Percentiles rank a stretch among this genome's conserved stretches.
These are phyloP conservation scores for Pelagia noctiluca DNA, from an alignment of 30 jellyfish, hydroid and myxozoan genomes.

Conservation along the genomic window DNA sequence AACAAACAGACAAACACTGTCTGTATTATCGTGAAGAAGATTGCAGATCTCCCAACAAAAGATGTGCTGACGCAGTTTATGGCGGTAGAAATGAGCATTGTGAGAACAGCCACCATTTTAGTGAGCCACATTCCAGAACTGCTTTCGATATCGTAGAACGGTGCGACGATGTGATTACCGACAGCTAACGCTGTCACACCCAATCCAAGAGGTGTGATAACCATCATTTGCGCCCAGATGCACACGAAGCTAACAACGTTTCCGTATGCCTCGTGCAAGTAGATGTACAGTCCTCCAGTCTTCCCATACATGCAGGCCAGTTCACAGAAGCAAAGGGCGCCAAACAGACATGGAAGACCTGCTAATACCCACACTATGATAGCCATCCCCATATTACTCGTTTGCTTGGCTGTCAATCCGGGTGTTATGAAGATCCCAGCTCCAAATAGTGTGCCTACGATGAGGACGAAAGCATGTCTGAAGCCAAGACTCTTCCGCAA, in stretches of 20 bases:
- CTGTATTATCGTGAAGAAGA: slow-evolving; percentile 50
- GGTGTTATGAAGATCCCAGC: no score
- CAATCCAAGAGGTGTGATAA: slow-evolving; percentile 49
- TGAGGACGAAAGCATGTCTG: no score
- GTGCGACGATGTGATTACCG: slow-evolving; percentile 42
- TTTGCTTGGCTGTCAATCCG: no score
- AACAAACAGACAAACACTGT: slow-evolving; percentile 38
- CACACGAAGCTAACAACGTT: slow-evolving; percentile 44
- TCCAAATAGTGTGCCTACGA: no score
- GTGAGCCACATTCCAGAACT: slow-evolving; percentile 22
- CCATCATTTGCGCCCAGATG: slow-evolving; percentile 43
- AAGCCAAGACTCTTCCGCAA: no score
- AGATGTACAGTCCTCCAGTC: slow-evolving; percentile 63
- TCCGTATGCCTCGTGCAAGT: slow-evolving; percentile 57
- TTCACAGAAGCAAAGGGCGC: no score
- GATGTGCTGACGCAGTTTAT: slow-evolving; percentile 53
- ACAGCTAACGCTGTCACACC: slow-evolving; percentile 53
- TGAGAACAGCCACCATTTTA: slow-evolving; percentile 44
- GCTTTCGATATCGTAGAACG: slow-evolving; percentile 33
- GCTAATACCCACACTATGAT: slow-evolving; percentile 52
- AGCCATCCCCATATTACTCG: no score
- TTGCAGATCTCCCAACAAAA: slow-evolving; percentile 43
- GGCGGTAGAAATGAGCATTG: slow-evolving; percentile 24
- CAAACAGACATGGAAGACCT: slow-evolving; percentile 46
- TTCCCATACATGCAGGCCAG: slow-evolving; percentile 47